These are phyloP conservation scores for Scaptomyza graminum DNA, from an alignment of 1,140 invertebrate genomes.

Conservation along the genomic window DNA sequence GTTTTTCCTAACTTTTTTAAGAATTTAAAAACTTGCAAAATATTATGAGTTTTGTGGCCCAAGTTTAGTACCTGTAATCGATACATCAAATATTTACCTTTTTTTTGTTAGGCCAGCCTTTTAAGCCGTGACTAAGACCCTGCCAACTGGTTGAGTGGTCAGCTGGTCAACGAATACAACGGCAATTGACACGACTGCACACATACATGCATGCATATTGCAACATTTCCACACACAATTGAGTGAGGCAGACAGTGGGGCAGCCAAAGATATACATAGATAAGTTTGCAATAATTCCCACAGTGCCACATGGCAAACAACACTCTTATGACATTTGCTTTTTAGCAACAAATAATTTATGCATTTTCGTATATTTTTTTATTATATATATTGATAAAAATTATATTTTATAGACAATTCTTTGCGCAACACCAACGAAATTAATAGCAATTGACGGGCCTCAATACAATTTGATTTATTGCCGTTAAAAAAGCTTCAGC, in stretches of 20 bases:
- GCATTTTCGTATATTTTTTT: constrained; percentile 19
- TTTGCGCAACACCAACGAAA: constrained; percentile 30
- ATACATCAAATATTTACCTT: constrained; percentile 5
- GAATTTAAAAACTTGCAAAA: too few species aligned
- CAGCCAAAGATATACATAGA: not conserved
- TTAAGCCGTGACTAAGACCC: constrained; percentile 22
- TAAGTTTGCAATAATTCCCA: constrained; percentile 25
- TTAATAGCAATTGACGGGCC: constrained; percentile 41
- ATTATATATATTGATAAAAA: constrained; percentile 19
- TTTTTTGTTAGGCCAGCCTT: not conserved
- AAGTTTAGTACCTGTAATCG: constrained; percentile 3
- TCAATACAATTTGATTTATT: constrained; percentile 40
- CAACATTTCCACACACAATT: constrained; percentile 20
- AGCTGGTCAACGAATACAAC: constrained; percentile 11
- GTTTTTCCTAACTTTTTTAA: too few species aligned
- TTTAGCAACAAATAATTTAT: constrained; percentile 47
- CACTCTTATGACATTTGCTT: constrained; percentile 44
- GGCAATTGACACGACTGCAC: constrained; percentile 28
- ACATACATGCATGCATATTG: constrained; percentile 5
- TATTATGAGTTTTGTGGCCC: too few species aligned
- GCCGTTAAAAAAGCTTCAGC: constrained; percentile 3
- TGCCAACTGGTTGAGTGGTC: constrained; percentile 4
- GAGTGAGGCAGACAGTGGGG: constrained; percentile 6
- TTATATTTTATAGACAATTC: constrained; percentile 12
- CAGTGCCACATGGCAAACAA: constrained; percentile 16